Conservation (phyloP, 2,888 invertebrate species). For the Agrilus biguttatus region DNA sequence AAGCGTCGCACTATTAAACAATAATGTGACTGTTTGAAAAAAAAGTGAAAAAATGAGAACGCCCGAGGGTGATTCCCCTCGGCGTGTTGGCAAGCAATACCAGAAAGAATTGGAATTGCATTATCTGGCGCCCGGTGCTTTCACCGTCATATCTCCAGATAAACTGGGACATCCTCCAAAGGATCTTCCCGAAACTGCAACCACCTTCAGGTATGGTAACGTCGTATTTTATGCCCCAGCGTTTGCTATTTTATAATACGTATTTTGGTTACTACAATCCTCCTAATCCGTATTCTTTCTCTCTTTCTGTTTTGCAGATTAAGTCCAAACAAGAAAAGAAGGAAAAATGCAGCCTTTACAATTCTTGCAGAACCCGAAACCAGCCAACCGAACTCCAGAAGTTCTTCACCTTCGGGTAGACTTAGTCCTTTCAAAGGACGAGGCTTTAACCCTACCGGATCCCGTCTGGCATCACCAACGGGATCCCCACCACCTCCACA, state of each 20-base stretch:
- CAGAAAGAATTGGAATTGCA: constrained; percentile 24
- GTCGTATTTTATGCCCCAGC: background rate
- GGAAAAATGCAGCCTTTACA: constrained; percentile 27
- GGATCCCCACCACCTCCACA: constrained; percentile 22
- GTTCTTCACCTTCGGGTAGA: constrained; percentile 25
- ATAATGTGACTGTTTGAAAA: too few species aligned
- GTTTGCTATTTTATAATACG: background rate
- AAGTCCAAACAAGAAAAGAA: constrained; percentile 21
- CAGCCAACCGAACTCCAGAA: constrained; percentile 21
- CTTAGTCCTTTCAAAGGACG: constrained; percentile 31
- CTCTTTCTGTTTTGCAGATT: constrained; percentile 7
- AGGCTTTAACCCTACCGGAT: constrained; percentile 30
- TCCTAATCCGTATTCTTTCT: background rate
- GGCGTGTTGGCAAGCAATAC: constrained; percentile 20
- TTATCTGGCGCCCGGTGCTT: constrained; percentile 28
- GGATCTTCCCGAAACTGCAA: too few species aligned
- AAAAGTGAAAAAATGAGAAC: constrained; percentile 18
- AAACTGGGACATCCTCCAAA: constrained; percentile 15
- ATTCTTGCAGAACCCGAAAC: constrained; percentile 26
- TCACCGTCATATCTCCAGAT: constrained; percentile 28
- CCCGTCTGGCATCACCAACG: constrained; percentile 26
- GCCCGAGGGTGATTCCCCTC: constrained; percentile 19
- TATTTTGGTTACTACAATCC: background rate
- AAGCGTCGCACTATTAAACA: too few species aligned
- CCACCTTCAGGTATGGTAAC: constrained; percentile 20